Conservation (phyloP, 1,140 invertebrate genomes). For the Drosophila sechellia region DNA sequence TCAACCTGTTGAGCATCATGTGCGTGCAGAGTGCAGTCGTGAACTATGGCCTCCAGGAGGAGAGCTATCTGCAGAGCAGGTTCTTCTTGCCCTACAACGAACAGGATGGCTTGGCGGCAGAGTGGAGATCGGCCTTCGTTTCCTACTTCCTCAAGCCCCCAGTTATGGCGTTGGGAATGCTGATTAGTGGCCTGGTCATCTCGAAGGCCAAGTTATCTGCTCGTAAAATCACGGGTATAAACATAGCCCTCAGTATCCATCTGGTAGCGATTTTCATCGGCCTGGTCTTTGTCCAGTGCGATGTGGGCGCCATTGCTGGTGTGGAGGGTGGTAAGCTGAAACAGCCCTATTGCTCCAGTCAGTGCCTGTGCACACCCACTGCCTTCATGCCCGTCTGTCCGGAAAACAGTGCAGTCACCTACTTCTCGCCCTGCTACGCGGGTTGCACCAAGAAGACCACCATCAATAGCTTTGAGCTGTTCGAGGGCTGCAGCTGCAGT, state of each 20-base stretch:
- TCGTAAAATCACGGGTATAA: slow-evolving; percentile 83
- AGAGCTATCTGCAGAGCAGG: slow-evolving; percentile 86
- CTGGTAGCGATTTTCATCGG: slow-evolving; percentile 85
- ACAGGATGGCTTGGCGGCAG: slow-evolving; percentile 86
- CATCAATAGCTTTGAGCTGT: slow-evolving; percentile 85
- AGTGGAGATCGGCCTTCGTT: slow-evolving; percentile 85
- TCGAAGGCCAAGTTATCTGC: slow-evolving; percentile 86
- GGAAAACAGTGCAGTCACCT: slow-evolving; percentile 85
- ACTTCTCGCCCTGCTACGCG: slow-evolving; percentile 90
- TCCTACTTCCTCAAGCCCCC: slow-evolving; percentile 87
- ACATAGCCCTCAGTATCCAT: slow-evolving; percentile 84
- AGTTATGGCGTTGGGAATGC: slow-evolving; percentile 86
- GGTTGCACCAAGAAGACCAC: slow-evolving; percentile 86
- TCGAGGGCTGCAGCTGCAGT: slow-evolving; percentile 86
- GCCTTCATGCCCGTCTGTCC: slow-evolving; percentile 89
- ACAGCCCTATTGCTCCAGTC: slow-evolving; percentile 86
- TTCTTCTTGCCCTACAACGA: slow-evolving; percentile 87
- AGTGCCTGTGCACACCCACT: slow-evolving; percentile 87
- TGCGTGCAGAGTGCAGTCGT: slow-evolving; percentile 86
- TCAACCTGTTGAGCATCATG: slow-evolving; percentile 86
- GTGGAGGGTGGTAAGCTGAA: slow-evolving; percentile 85
- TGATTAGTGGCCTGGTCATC: slow-evolving; percentile 88
- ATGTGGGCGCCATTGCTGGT: slow-evolving; percentile 82
- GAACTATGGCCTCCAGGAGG: slow-evolving; percentile 86
- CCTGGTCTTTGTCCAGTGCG: slow-evolving; percentile 87